Evolutionary conservation across 2,888 invertebrate species (phyloP), one percentile per base, ranked within the genome.

Genomic region (Dasysyrphus tricinctus): DNA sequence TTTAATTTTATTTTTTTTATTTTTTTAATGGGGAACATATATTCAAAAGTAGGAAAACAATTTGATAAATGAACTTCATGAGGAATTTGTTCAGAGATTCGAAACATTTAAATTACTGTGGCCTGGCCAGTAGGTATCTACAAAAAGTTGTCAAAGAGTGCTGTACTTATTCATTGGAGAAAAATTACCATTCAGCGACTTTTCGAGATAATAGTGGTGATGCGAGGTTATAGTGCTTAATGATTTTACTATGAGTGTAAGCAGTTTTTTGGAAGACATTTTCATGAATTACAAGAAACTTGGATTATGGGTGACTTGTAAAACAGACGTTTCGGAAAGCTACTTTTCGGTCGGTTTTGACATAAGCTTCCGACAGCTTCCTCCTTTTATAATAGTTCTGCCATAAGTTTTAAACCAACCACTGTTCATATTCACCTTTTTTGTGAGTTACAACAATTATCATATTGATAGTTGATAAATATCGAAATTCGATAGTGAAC

Each of bases 21-120:
- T 29, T 42, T 42, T 61, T 14, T 42, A 7, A 14, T 39, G 24
- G 42, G 11, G 2, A 57, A 44, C 24, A 63, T 24, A 51, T 19
- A 19, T 19, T 61, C 39, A 24, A 44, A 49, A 49, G n/a, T 49
- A 12, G 11, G 5, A 49, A 67, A 67, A 67, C 19, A 49, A 37
- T 67, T 67, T 67, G 67, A 67, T 49, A 37, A 67, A 67, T 67
- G 67, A 67, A 67, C 67, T 67, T 67, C 49, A 57, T 51, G 65
- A 19, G 32, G 57, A 65, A 56, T 78, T 56, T 12, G 8, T 56
- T 56, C 34, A 56, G 32, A 16, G 5, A 34, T 34, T 70, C 16
- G 49, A 29, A 63, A 42, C 69, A 49, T 74, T 83, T 78, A 74
- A 78, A 70, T 78, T 80, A 75, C 12, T 49, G 34, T 49, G 32